phyloP scores from a whole-genome alignment of 2,797 vertebrate genomes.

The Synaphobranchus kaupii region DNA sequence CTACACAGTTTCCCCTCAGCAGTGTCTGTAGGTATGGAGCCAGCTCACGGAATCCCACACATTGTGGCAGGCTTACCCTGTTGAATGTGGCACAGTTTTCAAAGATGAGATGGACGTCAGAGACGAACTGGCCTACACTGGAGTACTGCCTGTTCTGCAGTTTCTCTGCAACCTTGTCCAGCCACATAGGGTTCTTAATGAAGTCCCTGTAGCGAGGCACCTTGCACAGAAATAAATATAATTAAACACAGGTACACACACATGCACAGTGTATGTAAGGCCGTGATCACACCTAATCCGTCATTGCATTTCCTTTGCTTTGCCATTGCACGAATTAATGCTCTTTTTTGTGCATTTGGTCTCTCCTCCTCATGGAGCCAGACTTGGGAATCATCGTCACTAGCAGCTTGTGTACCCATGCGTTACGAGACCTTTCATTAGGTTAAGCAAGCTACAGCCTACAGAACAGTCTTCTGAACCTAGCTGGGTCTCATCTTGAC shows the following conservation, averaged over 20 bases:
- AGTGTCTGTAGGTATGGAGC: neutral
- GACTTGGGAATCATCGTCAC: no score
- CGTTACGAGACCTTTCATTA: no score
- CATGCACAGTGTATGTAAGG: neutral
- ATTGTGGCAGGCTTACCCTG: slow-evolving; percentile 34
- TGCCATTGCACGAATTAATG: no score
- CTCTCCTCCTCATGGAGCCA: no score
- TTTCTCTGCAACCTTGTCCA: slow-evolving; percentile 46
- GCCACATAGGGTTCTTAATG: slow-evolving; percentile 48
- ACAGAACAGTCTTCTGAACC: no score
- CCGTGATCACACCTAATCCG: no score
- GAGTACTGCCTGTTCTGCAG: slow-evolving; percentile 36
- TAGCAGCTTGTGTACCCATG: no score
- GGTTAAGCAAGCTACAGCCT: no score
- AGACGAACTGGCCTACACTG: slow-evolving; percentile 41
- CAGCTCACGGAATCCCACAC: neutral
- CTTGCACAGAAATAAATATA: slow-evolving; percentile 31
- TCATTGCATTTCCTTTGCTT: no score
- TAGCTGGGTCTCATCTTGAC: no score
- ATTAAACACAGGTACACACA: neutral
- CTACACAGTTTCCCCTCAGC: neutral
- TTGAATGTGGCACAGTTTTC: slow-evolving; percentile 47
- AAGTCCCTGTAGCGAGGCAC: slow-evolving; percentile 24
- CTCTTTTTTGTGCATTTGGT: no score
- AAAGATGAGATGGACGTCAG: slow-evolving; percentile 47